Evolutionary conservation across 1,140 invertebrate species (phyloP).

Genomic region (Diorhabda carinulata): DNA sequence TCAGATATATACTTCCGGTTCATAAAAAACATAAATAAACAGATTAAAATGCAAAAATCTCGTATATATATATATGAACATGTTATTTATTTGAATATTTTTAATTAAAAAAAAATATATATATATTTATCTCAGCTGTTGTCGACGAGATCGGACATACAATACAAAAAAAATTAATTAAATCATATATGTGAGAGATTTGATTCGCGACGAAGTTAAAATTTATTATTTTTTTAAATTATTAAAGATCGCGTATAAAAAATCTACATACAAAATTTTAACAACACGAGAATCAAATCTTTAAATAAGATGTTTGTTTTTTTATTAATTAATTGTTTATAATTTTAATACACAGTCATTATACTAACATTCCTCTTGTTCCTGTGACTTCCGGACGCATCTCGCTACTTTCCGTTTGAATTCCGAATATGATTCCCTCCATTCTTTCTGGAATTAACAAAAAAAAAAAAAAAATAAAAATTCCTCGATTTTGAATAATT

Average conservation of each 20-base stretch:
- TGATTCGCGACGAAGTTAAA: too few species aligned
- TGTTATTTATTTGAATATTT: not conserved
- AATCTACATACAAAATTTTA: constrained; percentile 5
- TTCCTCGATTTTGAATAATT: not conserved
- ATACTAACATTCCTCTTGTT: constrained; percentile 92
- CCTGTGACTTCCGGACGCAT: constrained; percentile 98
- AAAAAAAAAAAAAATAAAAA: not conserved
- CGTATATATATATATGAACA: not conserved
- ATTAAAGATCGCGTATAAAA: constrained; percentile 8
- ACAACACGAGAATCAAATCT: constrained; percentile 16
- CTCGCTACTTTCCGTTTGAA: constrained; percentile 97
- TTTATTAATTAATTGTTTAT: constrained; percentile 9
- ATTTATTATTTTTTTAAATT: too few species aligned
- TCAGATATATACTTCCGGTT: too few species aligned
- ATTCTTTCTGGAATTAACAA: constrained; percentile 84
- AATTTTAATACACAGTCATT: constrained; percentile 20
- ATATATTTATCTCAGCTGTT: constrained; percentile 8
- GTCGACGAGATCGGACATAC: constrained; percentile 7
- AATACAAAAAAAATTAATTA: too few species aligned
- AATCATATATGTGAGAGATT: too few species aligned
- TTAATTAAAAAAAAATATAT: not conserved
- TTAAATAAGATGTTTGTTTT: not conserved
- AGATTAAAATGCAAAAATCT: too few species aligned
- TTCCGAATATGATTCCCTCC: constrained; percentile 93
- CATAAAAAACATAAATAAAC: too few species aligned